A percentile compares a stretch with the other conserved stretches of the same genome.
Conservation (phyloP, 2,888 invertebrate genomes). For the Drosophila histrio region DNA sequence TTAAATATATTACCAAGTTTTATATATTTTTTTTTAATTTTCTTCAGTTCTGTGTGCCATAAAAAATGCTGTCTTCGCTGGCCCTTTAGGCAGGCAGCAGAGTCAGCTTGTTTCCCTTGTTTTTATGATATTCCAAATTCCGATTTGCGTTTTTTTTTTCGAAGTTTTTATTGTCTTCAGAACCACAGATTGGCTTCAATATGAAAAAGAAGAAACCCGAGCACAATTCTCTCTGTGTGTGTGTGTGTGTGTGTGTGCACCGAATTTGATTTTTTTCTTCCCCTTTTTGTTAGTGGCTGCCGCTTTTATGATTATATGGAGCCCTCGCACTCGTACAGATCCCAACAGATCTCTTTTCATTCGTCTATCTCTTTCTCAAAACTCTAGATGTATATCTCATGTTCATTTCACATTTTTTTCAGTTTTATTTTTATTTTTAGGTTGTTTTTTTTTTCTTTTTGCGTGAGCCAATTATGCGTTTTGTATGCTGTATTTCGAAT, state of each 20-base stretch:
- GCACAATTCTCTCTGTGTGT: constrained; percentile 33
- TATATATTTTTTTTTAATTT: constrained; percentile 45
- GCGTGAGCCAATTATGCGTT: constrained; percentile 81
- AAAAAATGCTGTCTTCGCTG: constrained; percentile 41
- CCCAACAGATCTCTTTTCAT: constrained; percentile 18
- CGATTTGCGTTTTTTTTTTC: constrained; percentile 64
- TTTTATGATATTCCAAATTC: constrained; percentile 68
- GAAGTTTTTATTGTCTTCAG: constrained; percentile 69
- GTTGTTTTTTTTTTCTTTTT: constrained; percentile 47
- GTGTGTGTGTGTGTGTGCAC: constrained; percentile 31
- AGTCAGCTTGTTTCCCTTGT: constrained; percentile 25
- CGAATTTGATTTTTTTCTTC: constrained; percentile 57
- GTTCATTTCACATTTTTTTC: constrained; percentile 34
- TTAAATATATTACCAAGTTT: constrained; percentile 52
- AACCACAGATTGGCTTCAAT: constrained; percentile 76
- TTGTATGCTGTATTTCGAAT: constrained; percentile 59
- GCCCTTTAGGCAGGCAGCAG: constrained; percentile 41
- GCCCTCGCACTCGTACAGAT: constrained; percentile 48
- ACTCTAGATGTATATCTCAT: constrained; percentile 59
- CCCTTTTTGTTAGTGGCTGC: constrained; percentile 35
- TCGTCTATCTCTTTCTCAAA: constrained; percentile 70
- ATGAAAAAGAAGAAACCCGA: constrained; percentile 51
- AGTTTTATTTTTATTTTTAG: constrained; percentile 29
- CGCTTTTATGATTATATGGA: constrained; percentile 75
- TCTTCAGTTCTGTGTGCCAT: constrained; percentile 55